Percentiles rank a stretch among this genome's conserved stretches.
Evolutionary conservation across 64 coral and sea anemone genomes (phyloP).

Genomic region (Dendrophyllia cribrosa): DNA sequence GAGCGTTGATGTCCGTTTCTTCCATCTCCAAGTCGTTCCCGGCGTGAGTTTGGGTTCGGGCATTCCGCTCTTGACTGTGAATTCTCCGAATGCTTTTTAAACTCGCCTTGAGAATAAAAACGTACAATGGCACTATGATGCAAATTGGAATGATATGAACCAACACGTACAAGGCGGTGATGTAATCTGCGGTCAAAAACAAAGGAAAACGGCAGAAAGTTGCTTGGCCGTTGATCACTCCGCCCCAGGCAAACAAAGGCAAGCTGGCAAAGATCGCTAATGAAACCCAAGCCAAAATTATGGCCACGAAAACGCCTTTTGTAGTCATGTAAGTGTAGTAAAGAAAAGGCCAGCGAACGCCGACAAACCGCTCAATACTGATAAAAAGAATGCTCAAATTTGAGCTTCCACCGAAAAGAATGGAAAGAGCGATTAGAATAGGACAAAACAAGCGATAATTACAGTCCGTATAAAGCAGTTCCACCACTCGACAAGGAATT

Average conservation of each 20-base stretch:
- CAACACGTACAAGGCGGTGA: constrained; percentile 27
- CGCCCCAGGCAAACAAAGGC: constrained; percentile 28
- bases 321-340: constrained; percentile 8
- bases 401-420: constrained; percentile 67
- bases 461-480: neutral
- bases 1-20: neutral
- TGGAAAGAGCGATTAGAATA: constrained; percentile 33
- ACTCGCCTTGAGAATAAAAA: constrained; percentile 79
- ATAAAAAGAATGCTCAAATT: constrained; percentile 75
- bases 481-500: constrained; percentile 59
- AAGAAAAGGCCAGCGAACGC: constrained; percentile 62
- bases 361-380: constrained; percentile 65
- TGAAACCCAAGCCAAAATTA: constrained; percentile 32
- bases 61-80: constrained; percentile 37
- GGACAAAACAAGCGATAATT: constrained; percentile 16
- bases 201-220: constrained; percentile 68
- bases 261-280: constrained; percentile 45
- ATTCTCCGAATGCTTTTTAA: constrained; percentile 55
- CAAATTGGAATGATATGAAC: constrained; percentile 63
- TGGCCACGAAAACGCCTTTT: neutral
- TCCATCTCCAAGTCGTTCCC: neutral
- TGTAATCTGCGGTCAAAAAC: constrained; percentile 49
- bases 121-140: constrained; percentile 51
- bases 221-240: neutral
- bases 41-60: neutral